Conservation (phyloP, 2,888 invertebrate genomes). For the Apantesis nais region DNA sequence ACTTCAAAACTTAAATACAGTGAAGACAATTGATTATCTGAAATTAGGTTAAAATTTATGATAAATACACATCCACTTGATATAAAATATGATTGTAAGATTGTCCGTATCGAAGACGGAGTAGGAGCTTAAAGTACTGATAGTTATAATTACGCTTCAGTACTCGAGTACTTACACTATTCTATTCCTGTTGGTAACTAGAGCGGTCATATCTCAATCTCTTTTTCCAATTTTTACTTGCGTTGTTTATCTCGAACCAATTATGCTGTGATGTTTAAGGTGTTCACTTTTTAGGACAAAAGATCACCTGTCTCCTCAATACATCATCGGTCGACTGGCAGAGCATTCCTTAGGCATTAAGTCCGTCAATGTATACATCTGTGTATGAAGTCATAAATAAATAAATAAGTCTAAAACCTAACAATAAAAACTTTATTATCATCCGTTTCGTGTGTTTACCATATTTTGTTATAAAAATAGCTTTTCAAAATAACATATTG, state of each 20-base stretch:
- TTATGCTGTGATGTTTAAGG: background rate
- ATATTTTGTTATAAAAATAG: too few species aligned
- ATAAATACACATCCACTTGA: background rate
- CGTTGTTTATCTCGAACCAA: background rate
- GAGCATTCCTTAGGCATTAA: too few species aligned
- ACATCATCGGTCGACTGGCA: too few species aligned
- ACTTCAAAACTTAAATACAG: background rate
- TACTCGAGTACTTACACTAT: background rate
- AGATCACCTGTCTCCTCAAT: too few species aligned
- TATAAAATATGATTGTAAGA: background rate
- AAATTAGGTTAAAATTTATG: background rate
- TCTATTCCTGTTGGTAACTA: background rate
- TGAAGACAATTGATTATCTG: background rate
- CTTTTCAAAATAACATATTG: too few species aligned
- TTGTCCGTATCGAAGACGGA: background rate
- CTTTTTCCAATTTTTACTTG: background rate
- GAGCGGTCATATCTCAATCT: background rate
- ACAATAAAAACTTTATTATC: too few species aligned
- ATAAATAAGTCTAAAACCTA: too few species aligned
- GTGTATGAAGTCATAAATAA: too few species aligned
- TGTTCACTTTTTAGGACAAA: too few species aligned
- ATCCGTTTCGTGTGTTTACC: too few species aligned
- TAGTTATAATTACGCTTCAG: background rate
- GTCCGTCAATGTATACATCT: too few species aligned
- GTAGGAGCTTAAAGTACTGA: background rate